A percentile compares a stretch with the other conserved stretches of the same genome.
These are phyloP conservation scores for Nephila pilipes DNA, from an alignment of 1,140 invertebrate species.

Conservation along the genomic window DNA sequence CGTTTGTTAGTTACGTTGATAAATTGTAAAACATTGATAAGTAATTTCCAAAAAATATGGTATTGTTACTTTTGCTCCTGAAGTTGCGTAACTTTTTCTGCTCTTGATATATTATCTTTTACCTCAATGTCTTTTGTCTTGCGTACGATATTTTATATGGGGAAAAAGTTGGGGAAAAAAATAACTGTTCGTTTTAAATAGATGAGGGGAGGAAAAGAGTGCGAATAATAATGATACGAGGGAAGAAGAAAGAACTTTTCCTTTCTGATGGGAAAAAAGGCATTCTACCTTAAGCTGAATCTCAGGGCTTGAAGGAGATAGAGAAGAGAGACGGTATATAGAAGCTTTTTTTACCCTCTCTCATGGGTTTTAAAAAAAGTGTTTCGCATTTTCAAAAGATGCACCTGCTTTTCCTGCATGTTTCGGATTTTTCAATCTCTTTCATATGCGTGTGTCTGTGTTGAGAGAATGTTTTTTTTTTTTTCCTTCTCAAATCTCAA, in stretches of 20 bases:
- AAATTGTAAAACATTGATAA: no score
- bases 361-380: not conserved
- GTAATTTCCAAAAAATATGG: no score
- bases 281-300: not conserved
- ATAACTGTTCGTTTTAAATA: not conserved
- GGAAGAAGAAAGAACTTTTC: not conserved
- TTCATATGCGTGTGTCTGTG: not conserved
- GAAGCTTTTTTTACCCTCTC: not conserved
- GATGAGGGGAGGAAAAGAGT: not conserved
- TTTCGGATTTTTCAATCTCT: slow-evolving; percentile 35
- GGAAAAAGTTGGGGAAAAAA: no score
- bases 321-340: not conserved
- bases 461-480: not conserved
- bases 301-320: not conserved
- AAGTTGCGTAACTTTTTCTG: no score
- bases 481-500: not conserved
- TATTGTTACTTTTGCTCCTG: no score
- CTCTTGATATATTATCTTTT: no score
- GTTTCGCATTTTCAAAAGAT: slow-evolving; percentile 10
- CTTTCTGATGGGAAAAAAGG: not conserved
- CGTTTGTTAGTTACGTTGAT: no score
- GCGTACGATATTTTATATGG: no score
- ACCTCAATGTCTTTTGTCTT: no score
- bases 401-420: slow-evolving; percentile 29
- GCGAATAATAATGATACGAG: not conserved